Conservation (phyloP, 2,888 invertebrate genomes). For the Falcaria lacertinaria region DNA sequence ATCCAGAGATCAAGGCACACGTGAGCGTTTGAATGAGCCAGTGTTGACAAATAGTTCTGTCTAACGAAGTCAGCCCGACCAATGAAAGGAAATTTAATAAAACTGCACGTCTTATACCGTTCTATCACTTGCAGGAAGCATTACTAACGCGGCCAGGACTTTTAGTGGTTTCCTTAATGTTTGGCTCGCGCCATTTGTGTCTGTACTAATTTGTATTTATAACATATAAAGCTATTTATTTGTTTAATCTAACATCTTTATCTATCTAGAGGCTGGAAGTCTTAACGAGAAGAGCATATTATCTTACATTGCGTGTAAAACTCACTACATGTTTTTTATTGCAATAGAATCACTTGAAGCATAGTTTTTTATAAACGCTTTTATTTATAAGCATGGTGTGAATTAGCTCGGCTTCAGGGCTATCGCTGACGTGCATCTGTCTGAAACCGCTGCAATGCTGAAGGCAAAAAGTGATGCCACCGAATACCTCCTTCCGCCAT, state of each 20-base stretch:
- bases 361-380: too few relatives aligned
- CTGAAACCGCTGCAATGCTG: constrained; percentile 41
- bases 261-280: not conserved
- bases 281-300: too few relatives aligned
- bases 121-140: constrained; percentile 38
- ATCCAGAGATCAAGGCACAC: constrained; percentile 21
- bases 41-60: constrained; percentile 46
- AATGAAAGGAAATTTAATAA: constrained; percentile 55
- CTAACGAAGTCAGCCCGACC: constrained; percentile 38
- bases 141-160: constrained; percentile 31
- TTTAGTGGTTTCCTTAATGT: constrained; percentile 29
- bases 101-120: constrained; percentile 41
- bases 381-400: not conserved
- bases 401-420: not conserved
- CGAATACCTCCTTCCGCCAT: constrained; percentile 53
- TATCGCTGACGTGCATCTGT: constrained; percentile 3
- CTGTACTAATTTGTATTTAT: constrained; percentile 4
- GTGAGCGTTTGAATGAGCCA: constrained; percentile 30
- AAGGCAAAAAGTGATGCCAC: constrained; percentile 57
- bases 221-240: not conserved
- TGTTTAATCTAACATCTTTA: not conserved
- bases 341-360: not conserved
- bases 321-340: too few relatives aligned
- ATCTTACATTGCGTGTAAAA: too few relatives aligned
- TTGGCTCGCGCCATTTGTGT: constrained; percentile 10